Percentiles rank a stretch among this genome's conserved stretches.
phyloP scores from a whole-genome alignment of 1,140 invertebrate genomes.

The Zophobas morio region DNA sequence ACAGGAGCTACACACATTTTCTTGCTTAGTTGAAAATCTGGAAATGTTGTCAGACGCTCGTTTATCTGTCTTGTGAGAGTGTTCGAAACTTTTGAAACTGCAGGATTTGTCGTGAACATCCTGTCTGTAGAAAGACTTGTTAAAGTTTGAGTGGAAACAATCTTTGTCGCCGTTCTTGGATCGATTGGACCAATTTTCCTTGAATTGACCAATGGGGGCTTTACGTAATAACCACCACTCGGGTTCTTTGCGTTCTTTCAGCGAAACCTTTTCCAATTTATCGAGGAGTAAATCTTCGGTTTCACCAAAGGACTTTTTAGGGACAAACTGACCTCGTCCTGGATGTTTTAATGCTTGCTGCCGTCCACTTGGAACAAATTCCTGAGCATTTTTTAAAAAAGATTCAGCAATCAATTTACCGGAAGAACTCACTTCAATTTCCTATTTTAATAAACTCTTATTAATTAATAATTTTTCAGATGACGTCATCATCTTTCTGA shows the following conservation, averaged over 20 bases:
- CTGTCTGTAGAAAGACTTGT: constrained; percentile 32
- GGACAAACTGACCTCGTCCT: constrained; percentile 70
- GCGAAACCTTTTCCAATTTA: constrained; percentile 81
- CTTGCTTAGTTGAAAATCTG: constrained; percentile 55
- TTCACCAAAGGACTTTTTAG: constrained; percentile 65
- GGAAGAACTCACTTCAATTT: too few species aligned
- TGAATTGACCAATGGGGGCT: constrained; percentile 49
- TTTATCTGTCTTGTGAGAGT: constrained; percentile 50
- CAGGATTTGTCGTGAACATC: constrained; percentile 56
- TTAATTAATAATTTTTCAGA: too few species aligned
- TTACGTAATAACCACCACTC: constrained; percentile 83
- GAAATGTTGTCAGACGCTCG: constrained; percentile 58
- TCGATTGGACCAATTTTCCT: not conserved
- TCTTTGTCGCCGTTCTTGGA: not conserved
- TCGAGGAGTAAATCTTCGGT: constrained; percentile 74
- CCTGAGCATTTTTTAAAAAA: constrained; percentile 70
- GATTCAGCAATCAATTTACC: constrained; percentile 48
- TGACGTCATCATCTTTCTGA: too few species aligned
- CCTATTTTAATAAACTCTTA: too few species aligned
- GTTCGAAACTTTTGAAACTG: constrained; percentile 56
- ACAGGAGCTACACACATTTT: not conserved
- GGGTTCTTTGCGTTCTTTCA: constrained; percentile 73
- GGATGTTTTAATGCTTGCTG: constrained; percentile 85
- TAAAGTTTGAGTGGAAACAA: not conserved
- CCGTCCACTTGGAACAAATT: constrained; percentile 91